These are phyloP conservation scores for Trachurus trachurus DNA, from an alignment of 2,797 vertebrate species.

Conservation along the genomic window DNA sequence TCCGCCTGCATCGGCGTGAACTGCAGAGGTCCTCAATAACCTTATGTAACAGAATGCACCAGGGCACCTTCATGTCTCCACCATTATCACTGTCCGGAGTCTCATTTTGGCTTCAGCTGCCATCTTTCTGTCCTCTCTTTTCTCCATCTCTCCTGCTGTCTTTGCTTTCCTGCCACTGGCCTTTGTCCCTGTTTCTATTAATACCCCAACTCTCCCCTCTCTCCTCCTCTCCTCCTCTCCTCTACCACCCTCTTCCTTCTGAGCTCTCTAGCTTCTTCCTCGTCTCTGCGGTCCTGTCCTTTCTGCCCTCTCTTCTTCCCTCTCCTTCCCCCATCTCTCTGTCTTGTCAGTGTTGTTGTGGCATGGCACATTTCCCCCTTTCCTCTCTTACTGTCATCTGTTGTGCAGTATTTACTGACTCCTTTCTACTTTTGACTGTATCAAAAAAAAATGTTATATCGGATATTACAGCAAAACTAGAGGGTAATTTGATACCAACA, in stretches of 20 bases:
- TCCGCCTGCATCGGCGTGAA: conserved; percentile 32
- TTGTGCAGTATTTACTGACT: conserved; percentile 15
- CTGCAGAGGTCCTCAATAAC: conserved; percentile 45
- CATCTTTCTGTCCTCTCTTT: conserved; percentile 58
- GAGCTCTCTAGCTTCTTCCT: conserved; percentile 47
- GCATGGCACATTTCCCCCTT: background rate
- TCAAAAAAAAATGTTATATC: background rate
- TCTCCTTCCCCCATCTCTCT: conserved; percentile 29
- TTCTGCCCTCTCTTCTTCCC: conserved; percentile 32
- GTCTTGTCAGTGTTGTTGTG: conserved; percentile 12
- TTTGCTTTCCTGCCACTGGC: conserved; percentile 69
- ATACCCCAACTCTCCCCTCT: conserved; percentile 53
- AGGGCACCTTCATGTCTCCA: conserved; percentile 59
- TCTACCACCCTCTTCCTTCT: conserved; percentile 42
- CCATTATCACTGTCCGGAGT: conserved; percentile 54
- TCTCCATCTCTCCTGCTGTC: conserved; percentile 64
- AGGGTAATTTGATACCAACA: conserved; percentile 2
- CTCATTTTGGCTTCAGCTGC: conserved; percentile 51
- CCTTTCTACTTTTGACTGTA: conserved; percentile 11
- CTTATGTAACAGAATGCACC: conserved; percentile 53
- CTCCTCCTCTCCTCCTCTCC: conserved; percentile 19
- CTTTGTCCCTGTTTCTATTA: conserved; percentile 81
- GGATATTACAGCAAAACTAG: background rate
- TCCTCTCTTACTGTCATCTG: background rate
- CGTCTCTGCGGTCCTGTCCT: conserved; percentile 38